phyloP scores from a whole-genome alignment of 2,113 vertebrate genomes.

The Pluvianellus socialis region DNA sequence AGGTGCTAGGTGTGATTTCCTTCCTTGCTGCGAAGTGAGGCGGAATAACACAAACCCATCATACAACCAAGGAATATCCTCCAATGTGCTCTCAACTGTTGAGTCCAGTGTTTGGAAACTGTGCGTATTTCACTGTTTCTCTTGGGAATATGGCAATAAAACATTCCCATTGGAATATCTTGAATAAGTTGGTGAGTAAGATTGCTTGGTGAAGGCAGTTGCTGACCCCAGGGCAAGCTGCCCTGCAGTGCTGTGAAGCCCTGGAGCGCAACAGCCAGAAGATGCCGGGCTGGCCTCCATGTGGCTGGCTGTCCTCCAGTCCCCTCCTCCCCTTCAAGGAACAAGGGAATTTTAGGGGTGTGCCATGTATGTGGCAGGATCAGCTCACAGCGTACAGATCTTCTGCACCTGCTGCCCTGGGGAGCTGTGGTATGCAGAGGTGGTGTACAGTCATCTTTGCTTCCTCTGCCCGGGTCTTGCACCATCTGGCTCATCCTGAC shows the following conservation, averaged over 20 bases:
- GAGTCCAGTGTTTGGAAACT: neutral
- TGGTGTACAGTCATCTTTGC: neutral
- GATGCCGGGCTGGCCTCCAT: neutral
- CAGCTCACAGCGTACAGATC: neutral
- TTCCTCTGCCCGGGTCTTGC: neutral
- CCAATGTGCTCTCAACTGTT: rapidly evolving
- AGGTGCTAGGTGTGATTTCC: neutral
- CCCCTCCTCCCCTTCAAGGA: neutral
- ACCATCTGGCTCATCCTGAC: neutral
- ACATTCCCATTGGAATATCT: neutral
- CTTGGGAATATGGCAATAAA: neutral
- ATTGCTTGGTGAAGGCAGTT: neutral
- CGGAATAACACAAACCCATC: neutral
- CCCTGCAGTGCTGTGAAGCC: rapidly evolving
- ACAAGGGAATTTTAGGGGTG: neutral
- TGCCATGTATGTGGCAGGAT: neutral
- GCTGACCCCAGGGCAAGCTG: neutral
- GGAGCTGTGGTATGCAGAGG: rapidly evolving
- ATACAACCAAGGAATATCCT: neutral
- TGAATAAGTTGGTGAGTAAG: neutral
- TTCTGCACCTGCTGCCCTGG: neutral
- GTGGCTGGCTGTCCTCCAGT: neutral
- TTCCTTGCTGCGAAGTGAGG: neutral
- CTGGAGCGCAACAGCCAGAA: neutral
- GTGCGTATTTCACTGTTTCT: neutral